Evolutionary conservation across 2,888 invertebrate species (phyloP).

Genomic region (Biston stratarius): DNA sequence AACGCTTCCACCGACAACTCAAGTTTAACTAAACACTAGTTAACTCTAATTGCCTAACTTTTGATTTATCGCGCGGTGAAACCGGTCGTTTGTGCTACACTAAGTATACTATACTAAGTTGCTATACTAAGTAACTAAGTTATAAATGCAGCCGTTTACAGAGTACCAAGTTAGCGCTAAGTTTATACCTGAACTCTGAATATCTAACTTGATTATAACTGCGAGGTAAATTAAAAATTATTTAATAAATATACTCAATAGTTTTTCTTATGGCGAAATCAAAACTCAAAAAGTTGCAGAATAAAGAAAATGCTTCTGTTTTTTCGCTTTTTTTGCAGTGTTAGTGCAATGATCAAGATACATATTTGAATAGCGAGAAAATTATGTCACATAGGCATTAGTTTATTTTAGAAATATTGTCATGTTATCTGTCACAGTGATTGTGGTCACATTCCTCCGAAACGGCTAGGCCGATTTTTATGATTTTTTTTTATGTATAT

Average conservation of each 20-base stretch:
- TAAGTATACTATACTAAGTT: constrained; percentile 28
- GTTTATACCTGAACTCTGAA: constrained; percentile 37
- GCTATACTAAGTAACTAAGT: constrained; percentile 42
- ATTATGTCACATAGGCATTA: no score
- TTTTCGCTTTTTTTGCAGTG: no score
- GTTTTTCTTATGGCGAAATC: background rate
- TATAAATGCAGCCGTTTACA: constrained; percentile 46
- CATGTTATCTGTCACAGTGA: no score
- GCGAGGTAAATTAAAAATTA: constrained; percentile 25
- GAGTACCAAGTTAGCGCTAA: constrained; percentile 44
- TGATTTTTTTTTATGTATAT: no score
- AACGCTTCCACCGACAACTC: constrained; percentile 28
- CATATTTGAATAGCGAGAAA: no score
- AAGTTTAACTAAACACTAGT: constrained; percentile 43
- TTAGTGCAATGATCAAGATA: no score
- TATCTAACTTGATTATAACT: constrained; percentile 38
- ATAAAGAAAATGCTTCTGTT: no score
- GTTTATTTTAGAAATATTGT: no score
- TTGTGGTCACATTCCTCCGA: no score
- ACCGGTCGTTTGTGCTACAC: constrained; percentile 38
- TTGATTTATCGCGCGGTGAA: constrained; percentile 47
- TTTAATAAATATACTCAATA: background rate
- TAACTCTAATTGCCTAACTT: constrained; percentile 48
- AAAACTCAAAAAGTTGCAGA: no score
- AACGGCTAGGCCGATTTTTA: no score